phyloP scores from a whole-genome alignment of 2,797 vertebrate species.

The Poecilia picta region DNA sequence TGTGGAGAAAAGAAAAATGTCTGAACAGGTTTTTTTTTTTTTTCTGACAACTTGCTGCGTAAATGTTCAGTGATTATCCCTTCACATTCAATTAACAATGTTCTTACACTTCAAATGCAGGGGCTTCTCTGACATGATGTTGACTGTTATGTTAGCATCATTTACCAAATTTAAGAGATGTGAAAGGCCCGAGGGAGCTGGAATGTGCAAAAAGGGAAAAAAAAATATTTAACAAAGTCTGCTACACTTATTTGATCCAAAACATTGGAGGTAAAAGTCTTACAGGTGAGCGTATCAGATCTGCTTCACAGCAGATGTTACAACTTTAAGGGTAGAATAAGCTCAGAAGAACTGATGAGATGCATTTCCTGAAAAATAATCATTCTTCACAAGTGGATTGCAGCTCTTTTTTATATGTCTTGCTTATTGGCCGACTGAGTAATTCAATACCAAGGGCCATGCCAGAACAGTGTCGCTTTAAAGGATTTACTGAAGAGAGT shows the following conservation, averaged over 20 bases:
- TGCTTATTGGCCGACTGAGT: neutral
- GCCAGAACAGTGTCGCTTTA: neutral
- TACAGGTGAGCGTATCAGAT: neutral
- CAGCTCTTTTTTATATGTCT: neutral
- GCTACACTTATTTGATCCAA: neutral
- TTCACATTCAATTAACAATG: neutral
- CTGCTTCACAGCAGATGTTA: neutral
- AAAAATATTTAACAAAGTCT: neutral
- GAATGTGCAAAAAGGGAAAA: neutral
- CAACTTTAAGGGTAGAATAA: neutral
- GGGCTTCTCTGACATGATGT: neutral
- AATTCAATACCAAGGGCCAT: neutral
- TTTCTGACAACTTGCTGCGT: neutral
- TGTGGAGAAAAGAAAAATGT: neutral
- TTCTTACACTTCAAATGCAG: neutral
- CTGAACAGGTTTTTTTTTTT: neutral
- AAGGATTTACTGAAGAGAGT: neutral
- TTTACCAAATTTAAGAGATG: neutral
- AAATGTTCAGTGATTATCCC: neutral
- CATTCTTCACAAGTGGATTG: neutral
- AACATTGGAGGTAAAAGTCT: neutral
- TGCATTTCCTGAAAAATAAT: neutral
- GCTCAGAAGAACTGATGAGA: neutral
- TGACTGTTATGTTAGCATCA: neutral
- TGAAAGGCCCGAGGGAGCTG: neutral